A percentile compares a stretch with the other conserved stretches of the same genome.
These are phyloP conservation scores for Drosophila ohnishii DNA, from an alignment of 1,140 invertebrate genomes.

Conservation along the genomic window DNA sequence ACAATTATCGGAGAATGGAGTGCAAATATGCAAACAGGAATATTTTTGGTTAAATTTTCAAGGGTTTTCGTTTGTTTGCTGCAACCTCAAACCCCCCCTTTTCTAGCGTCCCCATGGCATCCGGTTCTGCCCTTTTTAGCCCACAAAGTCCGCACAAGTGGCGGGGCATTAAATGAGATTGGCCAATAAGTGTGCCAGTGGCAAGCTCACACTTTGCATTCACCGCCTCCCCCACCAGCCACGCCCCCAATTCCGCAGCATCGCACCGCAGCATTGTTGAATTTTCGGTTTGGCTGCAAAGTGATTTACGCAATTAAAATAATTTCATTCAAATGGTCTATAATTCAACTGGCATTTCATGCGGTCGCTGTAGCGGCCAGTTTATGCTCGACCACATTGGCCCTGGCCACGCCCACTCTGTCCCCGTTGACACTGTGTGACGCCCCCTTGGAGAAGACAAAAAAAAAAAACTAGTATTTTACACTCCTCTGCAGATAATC, in stretches of 20 bases:
- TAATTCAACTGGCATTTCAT: conserved; percentile 77
- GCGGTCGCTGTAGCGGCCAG: conserved; percentile 57
- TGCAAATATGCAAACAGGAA: conserved; percentile 75
- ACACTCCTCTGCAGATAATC: conserved; percentile 34
- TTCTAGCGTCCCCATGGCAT: background rate
- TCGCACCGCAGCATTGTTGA: conserved; percentile 70
- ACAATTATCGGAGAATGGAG: conserved; percentile 68
- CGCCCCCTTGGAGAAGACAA: background rate
- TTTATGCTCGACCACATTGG: conserved; percentile 44
- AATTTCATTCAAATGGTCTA: conserved; percentile 80
- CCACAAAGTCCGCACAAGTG: conserved; percentile 53
- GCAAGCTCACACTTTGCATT: conserved; percentile 38
- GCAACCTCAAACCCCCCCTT: conserved; percentile 1
- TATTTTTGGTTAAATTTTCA: conserved; percentile 66
- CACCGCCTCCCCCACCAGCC: background rate
- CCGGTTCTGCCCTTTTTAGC: conserved; percentile 16
- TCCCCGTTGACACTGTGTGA: conserved; percentile 37
- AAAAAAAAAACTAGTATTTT: conserved; percentile 17
- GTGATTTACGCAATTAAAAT: conserved; percentile 81
- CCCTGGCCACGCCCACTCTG: conserved; percentile 36
- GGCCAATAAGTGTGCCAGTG: conserved; percentile 69
- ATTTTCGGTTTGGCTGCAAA: conserved; percentile 73
- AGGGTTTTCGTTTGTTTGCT: conserved; percentile 50
- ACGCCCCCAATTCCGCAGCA: conserved; percentile 5
- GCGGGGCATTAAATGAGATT: conserved; percentile 64